Evolutionary conservation across 2,797 vertebrate genomes (phyloP), one percentile per base, ranked within the genome.

Genomic region (Sylvilagus floridanus): DNA sequence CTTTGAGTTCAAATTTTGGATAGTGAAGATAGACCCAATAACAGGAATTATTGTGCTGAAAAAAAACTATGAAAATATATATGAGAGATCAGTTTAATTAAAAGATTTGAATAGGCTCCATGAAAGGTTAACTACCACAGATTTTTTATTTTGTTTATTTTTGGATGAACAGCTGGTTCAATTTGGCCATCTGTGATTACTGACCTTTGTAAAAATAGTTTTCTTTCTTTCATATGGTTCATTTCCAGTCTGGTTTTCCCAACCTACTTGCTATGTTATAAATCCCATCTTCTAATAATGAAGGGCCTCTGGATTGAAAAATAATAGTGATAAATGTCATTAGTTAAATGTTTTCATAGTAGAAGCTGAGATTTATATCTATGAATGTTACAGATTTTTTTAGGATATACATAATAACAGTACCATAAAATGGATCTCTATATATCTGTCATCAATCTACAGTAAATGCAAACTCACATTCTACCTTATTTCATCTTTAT

Each of bases 61-160:
- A 95, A 78, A 93, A 91, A 72, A 32, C 86, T 91, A 77, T 94
- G 77, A 94, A 91, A 66, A 35, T 81, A 60, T 93, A 72, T 94
- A 54, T 90, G 72, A 77, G 96, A 96, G 50, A 84, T 13, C 66
- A 94, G 75, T 97, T 75, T 97, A 98, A 97, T 98, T 97, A 97
- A 97, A 95, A 92, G 71, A 93, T 93, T 97, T 98, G 97, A 98
- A 95, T 95, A 95, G 90, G 0, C 88, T 92, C 84, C 95, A 93
- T 96, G 95, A 69, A 60, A 91, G 94, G 96, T 97, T 97, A 97
- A 96, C 90, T 94, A 91, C 91, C 95, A 91, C 75, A 89, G 93
- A 96, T 93, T 93, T 94, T 96, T 97, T 57, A 57, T 57, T 57
- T 47, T 57, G 19, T 57, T 57, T 57, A 57, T 57, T 57, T 47